Evolutionary conservation across 2,888 invertebrate species (phyloP).

Genomic region (Meteorus colon): DNA sequence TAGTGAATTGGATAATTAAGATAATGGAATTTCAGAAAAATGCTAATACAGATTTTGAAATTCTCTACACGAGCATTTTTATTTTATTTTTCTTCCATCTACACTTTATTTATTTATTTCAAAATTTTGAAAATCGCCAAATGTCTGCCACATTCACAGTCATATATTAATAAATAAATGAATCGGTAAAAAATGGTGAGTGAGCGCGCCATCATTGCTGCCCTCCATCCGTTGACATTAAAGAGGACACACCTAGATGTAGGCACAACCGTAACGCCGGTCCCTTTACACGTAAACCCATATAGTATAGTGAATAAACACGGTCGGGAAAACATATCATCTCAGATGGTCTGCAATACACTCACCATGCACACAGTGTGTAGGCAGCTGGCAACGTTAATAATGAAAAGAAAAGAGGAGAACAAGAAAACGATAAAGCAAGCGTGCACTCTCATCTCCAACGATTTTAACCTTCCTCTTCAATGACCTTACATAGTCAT

Average conservation of each 20-base stretch:
- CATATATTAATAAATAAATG: conserved; percentile 3
- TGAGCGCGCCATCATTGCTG: conserved; percentile 11
- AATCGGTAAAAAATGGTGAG: not conserved
- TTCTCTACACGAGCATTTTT: too few relatives aligned
- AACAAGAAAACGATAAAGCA: not conserved
- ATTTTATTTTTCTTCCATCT: too few relatives aligned
- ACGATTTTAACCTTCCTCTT: conserved; percentile 50
- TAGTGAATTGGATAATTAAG: too few relatives aligned
- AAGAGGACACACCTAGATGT: conserved; percentile 55
- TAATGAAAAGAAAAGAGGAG: not conserved
- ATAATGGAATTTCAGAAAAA: too few relatives aligned
- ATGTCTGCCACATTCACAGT: too few relatives aligned
- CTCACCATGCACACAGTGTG: conserved; percentile 10
- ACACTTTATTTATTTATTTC: too few relatives aligned
- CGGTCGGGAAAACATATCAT: conserved; percentile 5
- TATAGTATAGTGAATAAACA: conserved; percentile 30
- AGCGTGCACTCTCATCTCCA: conserved; percentile 28
- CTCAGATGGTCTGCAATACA: conserved; percentile 30
- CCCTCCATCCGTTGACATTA: conserved; percentile 54
- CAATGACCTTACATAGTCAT: conserved; percentile 47
- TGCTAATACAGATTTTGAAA: too few relatives aligned
- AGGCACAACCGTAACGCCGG: conserved; percentile 54
- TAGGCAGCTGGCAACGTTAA: not conserved
- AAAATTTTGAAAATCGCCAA: too few relatives aligned
- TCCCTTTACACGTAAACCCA: conserved; percentile 53